Percentiles rank a stretch among this genome's conserved stretches.
Conservation (phyloP, 2,888 invertebrate species). For the Pogonocherus hispidulus region DNA sequence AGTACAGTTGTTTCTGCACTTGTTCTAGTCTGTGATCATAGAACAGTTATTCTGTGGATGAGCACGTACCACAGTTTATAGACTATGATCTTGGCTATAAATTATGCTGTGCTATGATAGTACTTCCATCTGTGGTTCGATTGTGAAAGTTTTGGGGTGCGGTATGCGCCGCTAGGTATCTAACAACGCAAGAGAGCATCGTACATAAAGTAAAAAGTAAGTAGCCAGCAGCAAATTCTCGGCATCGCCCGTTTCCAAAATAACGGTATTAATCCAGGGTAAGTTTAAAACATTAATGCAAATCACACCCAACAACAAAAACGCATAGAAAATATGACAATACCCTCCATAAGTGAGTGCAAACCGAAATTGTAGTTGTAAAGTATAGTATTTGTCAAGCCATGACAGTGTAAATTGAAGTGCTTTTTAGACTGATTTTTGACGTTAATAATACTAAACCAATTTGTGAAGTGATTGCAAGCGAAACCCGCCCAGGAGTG, state of each 20-base stretch:
- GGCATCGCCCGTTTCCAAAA: slow-evolving; percentile 58
- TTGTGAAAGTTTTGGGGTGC: slow-evolving; percentile 35
- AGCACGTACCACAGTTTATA: too few species aligned
- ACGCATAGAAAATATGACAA: slow-evolving; percentile 53
- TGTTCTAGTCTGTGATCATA: too few species aligned
- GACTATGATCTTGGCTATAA: too few species aligned
- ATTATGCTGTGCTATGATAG: too few species aligned
- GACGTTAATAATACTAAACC: slow-evolving; percentile 52
- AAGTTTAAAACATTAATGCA: slow-evolving; percentile 60
- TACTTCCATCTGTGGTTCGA: background rate
- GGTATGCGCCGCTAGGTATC: slow-evolving; percentile 55
- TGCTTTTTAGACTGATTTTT: slow-evolving; percentile 57
- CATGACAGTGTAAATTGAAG: slow-evolving; percentile 68
- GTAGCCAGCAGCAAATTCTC: slow-evolving; percentile 52
- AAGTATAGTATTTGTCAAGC: slow-evolving; percentile 58
- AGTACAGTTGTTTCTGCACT: too few species aligned
- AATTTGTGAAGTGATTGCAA: slow-evolving; percentile 52
- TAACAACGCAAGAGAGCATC: slow-evolving; percentile 51
- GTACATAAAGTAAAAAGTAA: slow-evolving; percentile 24
- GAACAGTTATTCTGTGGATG: too few species aligned
- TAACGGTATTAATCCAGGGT: slow-evolving; percentile 58
- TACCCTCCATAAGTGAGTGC: slow-evolving; percentile 55
- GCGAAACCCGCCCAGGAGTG: slow-evolving; percentile 39
- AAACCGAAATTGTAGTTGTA: slow-evolving; percentile 55
- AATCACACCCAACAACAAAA: slow-evolving; percentile 56